Conservation (phyloP, 1,140 invertebrate genomes). For the Nasonia giraulti region DNA sequence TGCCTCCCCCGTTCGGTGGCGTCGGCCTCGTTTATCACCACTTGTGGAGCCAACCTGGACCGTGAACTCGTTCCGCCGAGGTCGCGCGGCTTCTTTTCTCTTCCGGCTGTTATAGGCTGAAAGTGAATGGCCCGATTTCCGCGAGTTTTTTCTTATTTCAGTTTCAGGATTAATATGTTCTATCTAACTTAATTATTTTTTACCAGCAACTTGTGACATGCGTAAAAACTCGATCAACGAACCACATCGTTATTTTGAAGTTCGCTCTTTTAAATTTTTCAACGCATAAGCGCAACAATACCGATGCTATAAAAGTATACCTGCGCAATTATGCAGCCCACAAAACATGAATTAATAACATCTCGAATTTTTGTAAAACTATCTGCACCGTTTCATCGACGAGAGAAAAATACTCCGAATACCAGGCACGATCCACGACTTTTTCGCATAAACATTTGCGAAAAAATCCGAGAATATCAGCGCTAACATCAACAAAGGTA, state of each 20-base stretch:
- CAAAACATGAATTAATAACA: too few relatives aligned
- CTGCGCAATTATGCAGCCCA: too few relatives aligned
- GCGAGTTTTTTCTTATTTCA: neutral
- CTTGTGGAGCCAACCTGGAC: constrained; percentile 70
- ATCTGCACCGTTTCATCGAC: neutral
- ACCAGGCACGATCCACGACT: too few relatives aligned
- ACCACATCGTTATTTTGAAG: too few relatives aligned
- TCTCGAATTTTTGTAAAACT: constrained; percentile 1
- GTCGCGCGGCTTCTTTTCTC: neutral
- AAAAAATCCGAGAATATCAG: neutral
- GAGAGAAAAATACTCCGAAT: neutral
- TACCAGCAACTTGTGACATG: too few relatives aligned
- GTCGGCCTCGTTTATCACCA: constrained; percentile 73
- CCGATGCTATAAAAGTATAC: too few relatives aligned
- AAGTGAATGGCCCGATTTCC: neutral
- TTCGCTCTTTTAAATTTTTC: too few relatives aligned
- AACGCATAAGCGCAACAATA: too few relatives aligned
- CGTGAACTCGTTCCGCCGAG: neutral
- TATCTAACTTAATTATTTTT: too few relatives aligned
- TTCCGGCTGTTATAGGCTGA: neutral
- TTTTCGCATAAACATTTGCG: neutral
- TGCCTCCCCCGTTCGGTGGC: constrained; percentile 59
- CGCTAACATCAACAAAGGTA: neutral
- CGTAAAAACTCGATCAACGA: too few relatives aligned
- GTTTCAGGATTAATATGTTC: too few relatives aligned